Evolutionary conservation across 2,113 vertebrate genomes (phyloP).

Genomic region (Campylorhamphus procurvoides): DNA sequence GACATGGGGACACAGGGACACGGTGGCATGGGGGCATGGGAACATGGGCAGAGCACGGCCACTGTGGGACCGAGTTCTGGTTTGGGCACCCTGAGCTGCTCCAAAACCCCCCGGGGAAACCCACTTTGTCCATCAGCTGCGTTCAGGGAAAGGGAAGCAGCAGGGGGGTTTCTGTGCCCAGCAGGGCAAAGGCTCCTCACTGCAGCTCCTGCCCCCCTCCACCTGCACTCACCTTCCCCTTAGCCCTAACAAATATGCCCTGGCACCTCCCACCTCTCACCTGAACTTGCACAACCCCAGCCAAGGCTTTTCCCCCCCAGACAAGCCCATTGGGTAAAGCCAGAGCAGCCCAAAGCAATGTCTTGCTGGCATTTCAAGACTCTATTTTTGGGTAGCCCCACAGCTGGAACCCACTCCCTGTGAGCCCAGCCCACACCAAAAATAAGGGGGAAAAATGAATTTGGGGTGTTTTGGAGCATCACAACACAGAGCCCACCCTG

Average conservation of each 20-base stretch:
- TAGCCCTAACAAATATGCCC: fast-evolving
- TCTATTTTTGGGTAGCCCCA: background rate
- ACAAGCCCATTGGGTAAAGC: background rate
- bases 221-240: background rate
- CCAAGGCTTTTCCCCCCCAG: fast-evolving
- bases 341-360: background rate
- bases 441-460: fast-evolving
- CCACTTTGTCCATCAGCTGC: fast-evolving
- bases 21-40: background rate
- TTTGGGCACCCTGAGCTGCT: background rate
- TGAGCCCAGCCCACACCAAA: fast-evolving
- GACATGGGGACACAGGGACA: too few species aligned
- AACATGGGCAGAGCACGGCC: fast-evolving
- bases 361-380: background rate
- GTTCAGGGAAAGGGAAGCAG: background rate
- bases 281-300: fast-evolving
- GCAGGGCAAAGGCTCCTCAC: fast-evolving
- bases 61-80: fast-evolving
- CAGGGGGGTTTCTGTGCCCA: fast-evolving
- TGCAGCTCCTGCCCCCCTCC: background rate
- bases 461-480: background rate
- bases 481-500: background rate
- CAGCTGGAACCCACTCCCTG: fast-evolving
- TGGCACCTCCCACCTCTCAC: background rate
- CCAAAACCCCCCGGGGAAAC: background rate